Evolutionary conservation across 2,797 vertebrate genomes (phyloP).

Genomic region (Calcarius lapponicus): DNA sequence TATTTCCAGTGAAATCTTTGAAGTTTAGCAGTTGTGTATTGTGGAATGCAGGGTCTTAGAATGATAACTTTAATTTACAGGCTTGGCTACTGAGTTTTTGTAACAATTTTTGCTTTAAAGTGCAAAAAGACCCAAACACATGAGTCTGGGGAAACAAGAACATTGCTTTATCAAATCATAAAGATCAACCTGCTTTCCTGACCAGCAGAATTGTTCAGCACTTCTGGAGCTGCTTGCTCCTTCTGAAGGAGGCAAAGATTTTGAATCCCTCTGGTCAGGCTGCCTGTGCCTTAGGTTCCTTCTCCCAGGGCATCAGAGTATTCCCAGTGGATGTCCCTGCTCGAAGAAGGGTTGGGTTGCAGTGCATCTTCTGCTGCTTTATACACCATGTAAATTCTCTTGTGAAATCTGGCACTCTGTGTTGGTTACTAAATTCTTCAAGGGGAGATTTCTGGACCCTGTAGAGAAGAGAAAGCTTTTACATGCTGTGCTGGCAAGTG

Average conservation of each 20-base stretch:
- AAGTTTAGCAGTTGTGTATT: neutral
- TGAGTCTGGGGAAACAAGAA: neutral
- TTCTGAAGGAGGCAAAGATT: neutral
- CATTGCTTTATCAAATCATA: neutral
- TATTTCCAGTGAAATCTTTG: neutral
- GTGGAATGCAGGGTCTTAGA: neutral
- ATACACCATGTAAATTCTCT: neutral
- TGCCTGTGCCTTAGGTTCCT: neutral
- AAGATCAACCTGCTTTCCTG: neutral
- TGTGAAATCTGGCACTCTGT: neutral
- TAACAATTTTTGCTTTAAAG: neutral
- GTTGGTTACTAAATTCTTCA: neutral
- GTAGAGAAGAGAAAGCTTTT: neutral
- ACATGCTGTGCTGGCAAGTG: neutral
- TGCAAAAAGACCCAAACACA: rapidly evolving
- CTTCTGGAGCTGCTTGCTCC: neutral
- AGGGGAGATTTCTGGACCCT: neutral
- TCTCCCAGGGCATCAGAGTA: neutral
- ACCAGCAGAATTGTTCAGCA: neutral
- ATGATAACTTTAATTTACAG: neutral
- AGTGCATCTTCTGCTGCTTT: neutral
- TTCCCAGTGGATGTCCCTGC: neutral
- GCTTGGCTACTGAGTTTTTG: neutral
- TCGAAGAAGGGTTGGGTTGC: neutral
- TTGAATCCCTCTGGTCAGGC: neutral